Evolutionary conservation across 1,140 invertebrate species (phyloP).

Genomic region (Myzus persicae): DNA sequence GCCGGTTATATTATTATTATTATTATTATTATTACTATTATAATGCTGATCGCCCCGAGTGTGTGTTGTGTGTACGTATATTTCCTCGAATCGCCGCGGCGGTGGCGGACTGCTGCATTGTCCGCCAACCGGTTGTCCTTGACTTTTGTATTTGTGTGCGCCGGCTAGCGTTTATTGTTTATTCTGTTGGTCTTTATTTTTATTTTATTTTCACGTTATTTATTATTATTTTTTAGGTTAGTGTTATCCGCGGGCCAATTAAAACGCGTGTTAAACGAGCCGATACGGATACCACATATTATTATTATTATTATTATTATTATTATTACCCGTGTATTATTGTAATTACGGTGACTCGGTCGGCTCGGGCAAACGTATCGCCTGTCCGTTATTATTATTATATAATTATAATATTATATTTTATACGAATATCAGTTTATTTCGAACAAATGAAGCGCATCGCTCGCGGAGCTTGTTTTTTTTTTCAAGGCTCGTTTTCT

Average conservation of each 20-base stretch:
- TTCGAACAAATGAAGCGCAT: neutral
- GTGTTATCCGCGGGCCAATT: constrained; percentile 41
- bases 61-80: neutral
- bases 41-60: no score
- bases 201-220: neutral
- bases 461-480: neutral
- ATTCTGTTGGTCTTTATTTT: neutral
- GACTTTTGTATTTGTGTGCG: neutral
- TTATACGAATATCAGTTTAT: neutral
- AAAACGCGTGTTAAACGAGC: constrained; percentile 53
- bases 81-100: neutral
- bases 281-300: constrained; percentile 13
- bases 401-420: neutral
- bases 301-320: neutral
- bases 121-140: constrained; percentile 45
- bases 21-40: neutral
- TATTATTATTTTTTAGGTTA: constrained; percentile 49
- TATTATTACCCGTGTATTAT: neutral
- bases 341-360: neutral
- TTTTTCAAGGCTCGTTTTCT: neutral
- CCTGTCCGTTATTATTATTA: neutral
- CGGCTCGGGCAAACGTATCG: neutral
- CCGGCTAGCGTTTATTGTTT: constrained; percentile 27
- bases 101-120: neutral
- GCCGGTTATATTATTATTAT: neutral